Evolutionary conservation across 2,797 vertebrate species (phyloP).

Genomic region (Hydrophis major): DNA sequence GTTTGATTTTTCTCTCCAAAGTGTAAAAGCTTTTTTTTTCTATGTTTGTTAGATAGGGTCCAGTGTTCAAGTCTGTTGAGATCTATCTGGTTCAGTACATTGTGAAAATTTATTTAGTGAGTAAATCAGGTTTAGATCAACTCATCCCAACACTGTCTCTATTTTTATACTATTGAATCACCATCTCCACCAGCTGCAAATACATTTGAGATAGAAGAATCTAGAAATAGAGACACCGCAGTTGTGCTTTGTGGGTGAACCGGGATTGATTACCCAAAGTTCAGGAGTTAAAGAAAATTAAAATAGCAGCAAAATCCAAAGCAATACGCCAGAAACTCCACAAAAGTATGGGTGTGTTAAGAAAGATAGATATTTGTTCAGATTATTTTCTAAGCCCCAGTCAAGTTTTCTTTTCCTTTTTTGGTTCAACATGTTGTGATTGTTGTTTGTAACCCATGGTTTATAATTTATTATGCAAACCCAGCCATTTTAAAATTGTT

Average conservation of each 20-base stretch:
- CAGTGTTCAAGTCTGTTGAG: not conserved
- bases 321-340: not conserved
- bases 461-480: not conserved
- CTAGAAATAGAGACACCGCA: not conserved
- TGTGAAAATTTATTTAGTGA: not conserved
- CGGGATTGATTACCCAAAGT: not conserved
- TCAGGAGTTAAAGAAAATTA: not conserved
- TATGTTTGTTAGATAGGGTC: not conserved
- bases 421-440: not conserved
- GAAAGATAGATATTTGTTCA: not conserved
- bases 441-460: not conserved
- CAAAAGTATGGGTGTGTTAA: not conserved
- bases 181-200: not conserved
- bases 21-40: not conserved
- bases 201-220: not conserved
- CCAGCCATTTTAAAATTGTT: not conserved
- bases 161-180: not conserved
- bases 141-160: not conserved
- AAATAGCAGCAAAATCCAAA: not conserved
- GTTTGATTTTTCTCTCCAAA: not conserved
- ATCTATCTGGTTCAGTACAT: not conserved
- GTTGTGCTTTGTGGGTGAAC: not conserved
- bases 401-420: not conserved
- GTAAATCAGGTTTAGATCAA: not conserved
- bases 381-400: not conserved